These are phyloP conservation scores for Dromococcyx pavoninus DNA, from an alignment of 2,797 vertebrate species.

Conservation along the genomic window DNA sequence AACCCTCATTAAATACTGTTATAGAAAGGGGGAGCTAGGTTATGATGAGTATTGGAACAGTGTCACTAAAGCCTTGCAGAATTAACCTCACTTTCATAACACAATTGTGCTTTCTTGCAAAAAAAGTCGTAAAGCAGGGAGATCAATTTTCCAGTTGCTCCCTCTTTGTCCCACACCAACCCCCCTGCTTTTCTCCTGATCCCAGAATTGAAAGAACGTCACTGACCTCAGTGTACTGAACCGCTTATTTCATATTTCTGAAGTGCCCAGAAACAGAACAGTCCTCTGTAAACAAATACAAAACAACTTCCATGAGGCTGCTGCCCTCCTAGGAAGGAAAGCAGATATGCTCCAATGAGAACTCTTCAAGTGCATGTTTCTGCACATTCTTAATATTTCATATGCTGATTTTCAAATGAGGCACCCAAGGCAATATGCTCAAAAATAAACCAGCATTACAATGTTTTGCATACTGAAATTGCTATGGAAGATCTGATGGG, in stretches of 20 bases:
- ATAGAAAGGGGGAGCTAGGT: neutral
- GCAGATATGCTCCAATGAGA: constrained; percentile 6
- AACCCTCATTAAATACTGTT: neutral
- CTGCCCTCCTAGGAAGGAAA: neutral
- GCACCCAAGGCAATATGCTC: neutral
- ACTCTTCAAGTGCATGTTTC: neutral
- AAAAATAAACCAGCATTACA: neutral
- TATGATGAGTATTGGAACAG: neutral
- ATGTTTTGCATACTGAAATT: neutral
- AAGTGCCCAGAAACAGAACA: neutral
- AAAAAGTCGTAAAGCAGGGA: neutral
- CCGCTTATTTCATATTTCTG: neutral
- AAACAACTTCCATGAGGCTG: neutral
- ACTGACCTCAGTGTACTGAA: neutral
- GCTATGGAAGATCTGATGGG: neutral
- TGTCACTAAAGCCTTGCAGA: neutral
- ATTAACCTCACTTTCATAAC: neutral
- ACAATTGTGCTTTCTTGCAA: neutral
- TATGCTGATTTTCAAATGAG: constrained; percentile 24
- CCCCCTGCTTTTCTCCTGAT: neutral
- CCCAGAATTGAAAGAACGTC: neutral
- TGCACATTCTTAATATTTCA: neutral
- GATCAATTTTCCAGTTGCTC: neutral
- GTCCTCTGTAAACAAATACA: neutral
- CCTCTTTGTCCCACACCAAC: neutral